phyloP scores from a whole-genome alignment of 2,113 vertebrate species.

The Pteruthius melanotis region DNA sequence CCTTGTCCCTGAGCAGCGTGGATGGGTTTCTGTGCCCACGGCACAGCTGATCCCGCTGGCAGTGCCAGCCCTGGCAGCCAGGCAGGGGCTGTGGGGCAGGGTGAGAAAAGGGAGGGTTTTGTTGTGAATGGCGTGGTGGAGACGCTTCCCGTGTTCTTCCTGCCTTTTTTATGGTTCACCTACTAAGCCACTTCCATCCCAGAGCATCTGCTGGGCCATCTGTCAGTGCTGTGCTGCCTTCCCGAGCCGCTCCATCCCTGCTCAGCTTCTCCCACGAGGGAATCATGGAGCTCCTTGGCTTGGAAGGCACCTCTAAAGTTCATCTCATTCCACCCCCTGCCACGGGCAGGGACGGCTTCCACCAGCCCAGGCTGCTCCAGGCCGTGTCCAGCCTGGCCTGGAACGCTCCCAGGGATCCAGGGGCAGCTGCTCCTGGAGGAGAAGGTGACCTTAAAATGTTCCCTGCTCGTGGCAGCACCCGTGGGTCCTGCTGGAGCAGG shows the following conservation, averaged over 20 bases:
- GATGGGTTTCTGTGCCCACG: rapidly evolving
- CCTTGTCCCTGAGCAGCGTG: neutral
- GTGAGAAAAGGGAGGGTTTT: neutral
- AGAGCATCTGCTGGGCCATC: constrained; percentile 69
- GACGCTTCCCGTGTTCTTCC: neutral
- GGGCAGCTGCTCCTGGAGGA: neutral
- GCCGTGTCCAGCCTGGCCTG: neutral
- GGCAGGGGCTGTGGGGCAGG: neutral
- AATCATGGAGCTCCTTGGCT: rapidly evolving
- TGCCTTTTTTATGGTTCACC: constrained; percentile 57
- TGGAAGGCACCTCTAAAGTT: neutral
- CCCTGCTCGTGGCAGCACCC: rapidly evolving
- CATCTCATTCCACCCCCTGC: neutral
- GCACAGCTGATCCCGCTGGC: neutral
- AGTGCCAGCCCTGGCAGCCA: neutral
- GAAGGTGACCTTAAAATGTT: neutral
- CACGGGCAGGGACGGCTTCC: neutral
- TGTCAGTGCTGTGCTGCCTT: constrained; percentile 29
- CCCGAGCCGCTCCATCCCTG: neutral
- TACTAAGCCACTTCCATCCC: constrained; percentile 50
- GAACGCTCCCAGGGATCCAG: neutral
- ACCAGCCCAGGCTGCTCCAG: neutral
- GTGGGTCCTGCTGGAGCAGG: neutral
- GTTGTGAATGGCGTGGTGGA: neutral
- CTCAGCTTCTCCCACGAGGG: neutral